Evolutionary conservation across 1,140 invertebrate genomes (phyloP).

Genomic region (Nylanderia fulva): DNA sequence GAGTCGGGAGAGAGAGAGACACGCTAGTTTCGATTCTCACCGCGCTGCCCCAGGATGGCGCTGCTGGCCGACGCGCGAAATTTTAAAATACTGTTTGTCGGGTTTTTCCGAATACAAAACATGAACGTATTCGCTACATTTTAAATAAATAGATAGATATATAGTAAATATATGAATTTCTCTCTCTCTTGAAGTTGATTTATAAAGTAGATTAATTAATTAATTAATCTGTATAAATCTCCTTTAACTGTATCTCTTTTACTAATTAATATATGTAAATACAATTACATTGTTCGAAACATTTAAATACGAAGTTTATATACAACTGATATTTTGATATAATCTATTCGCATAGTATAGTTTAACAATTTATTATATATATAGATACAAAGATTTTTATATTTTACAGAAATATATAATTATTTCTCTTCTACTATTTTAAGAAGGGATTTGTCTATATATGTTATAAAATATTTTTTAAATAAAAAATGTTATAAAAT

Average conservation of each 20-base stretch:
- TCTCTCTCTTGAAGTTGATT: too few relatives aligned
- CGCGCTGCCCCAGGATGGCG: conserved; percentile 30
- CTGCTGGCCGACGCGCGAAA: background rate
- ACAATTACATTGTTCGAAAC: background rate
- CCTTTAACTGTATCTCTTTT: too few relatives aligned
- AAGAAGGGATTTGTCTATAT: too few relatives aligned
- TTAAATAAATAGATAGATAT: background rate
- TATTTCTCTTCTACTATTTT: too few relatives aligned
- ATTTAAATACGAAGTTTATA: background rate
- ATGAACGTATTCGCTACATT: background rate
- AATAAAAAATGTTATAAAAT: too few relatives aligned
- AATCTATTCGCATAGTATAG: background rate
- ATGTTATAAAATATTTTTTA: too few relatives aligned
- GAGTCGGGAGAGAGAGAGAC: conserved; percentile 65
- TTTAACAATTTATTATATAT: background rate
- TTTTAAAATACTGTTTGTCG: background rate
- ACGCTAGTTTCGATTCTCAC: conserved; percentile 56
- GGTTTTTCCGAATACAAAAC: background rate
- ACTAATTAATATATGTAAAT: too few relatives aligned
- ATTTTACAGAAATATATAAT: background rate
- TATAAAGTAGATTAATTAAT: too few relatives aligned
- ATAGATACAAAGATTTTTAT: background rate
- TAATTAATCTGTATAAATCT: too few relatives aligned
- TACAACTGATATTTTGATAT: background rate
- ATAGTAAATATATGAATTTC: too few relatives aligned